Base-by-base conservation (phyloP, 2,797 vertebrate genomes). In the Gallirallus australis region DNA sequence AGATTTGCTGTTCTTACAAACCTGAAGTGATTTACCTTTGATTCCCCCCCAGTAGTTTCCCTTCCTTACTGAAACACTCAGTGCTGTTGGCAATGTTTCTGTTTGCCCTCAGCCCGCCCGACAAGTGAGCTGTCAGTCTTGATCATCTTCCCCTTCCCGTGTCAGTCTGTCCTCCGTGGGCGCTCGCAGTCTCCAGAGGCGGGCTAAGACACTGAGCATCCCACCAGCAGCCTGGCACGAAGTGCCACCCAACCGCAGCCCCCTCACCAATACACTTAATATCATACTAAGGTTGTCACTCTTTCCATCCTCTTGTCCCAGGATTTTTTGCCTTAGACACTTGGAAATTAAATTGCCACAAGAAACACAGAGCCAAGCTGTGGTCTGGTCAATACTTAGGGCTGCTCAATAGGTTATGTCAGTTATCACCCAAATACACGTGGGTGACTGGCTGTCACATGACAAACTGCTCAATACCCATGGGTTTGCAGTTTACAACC, bases 121-220 rank as follows among this genome's bases (percentile, higher is more conserved):
- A 71, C 35, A 47, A 85, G 21, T 6, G n/a, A 59, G 52, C 3
- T 6, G 0, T 47, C 1, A 0, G 10, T 30, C 75, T 35, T 7
- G 9, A 28, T 69, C 53, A 52, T 18, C 11, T 19, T 56, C 27
- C 63, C 71, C 37, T 37, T 63, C 69, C 75, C 54, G 21, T 1
- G 0, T 31, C 65, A 31, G 16, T 15, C 70, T 53, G 45, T 8
- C 31, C 7, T 1, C 7, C 8, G 2, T 2, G 1, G 28, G 17
- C 2, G 0, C 65, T 48, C 3, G 0, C 64, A 17, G 71, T 27
- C 45, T 19, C 68, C 68, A 12, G 39, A 8, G 47, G 24, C 3
- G 1, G 56, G 16, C 37, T 0, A 1, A 4, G 21, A 57, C 3
- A 48, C 57, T 4, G 4, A 65, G 33, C 56, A 35, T 20, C 60